Evolutionary conservation across 23 tunicate species (phyloP), one percentile per base, ranked within the genome.

Genomic region (Botrylloides violaceus): DNA sequence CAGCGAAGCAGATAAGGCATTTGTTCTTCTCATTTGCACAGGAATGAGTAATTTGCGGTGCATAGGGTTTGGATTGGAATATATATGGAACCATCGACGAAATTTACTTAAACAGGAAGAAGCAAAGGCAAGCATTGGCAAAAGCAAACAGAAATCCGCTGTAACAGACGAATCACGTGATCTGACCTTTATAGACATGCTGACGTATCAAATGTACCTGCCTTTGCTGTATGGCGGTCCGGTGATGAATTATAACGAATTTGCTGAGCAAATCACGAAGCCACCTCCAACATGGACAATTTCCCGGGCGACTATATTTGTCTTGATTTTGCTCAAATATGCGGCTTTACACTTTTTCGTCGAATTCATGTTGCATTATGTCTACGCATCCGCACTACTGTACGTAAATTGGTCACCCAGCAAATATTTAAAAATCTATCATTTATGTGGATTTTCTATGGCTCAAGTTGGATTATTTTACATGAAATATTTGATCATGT

Each of bases 221-320:
- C 95, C 95, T n/a, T 22, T 87, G 34, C 63, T 80, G 31, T 32
- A 37, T 37, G 95, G 95, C 6, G 95, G 95, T 3, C 95, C 95
- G 22, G 58, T 87, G 7, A 62, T 87, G 32, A 87, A 71, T 59
- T 87, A 81, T 53, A 57, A 87, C 61, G 43, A 53, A 1, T 87
- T 87, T 47, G 35, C 4, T 19, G 20, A 72, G n/a, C 92, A 84
- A 75, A 19, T 23, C 1, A 68, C 12, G n/a, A 39, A 43, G 18
- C 74, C 74, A 4, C 74, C 74, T 4, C 22, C 30, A 31, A 38
- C 24, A 4, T 68, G 74, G 74, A 37, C 43, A 23, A 18, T 4
- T 15, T 27, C 26, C 36, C 36, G 47, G 32, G 9, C 58, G 4
- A 36, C 19, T 12, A 26, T 18, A 2, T 88, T 65, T 66, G 4